Evolutionary conservation across 2,797 vertebrate genomes (phyloP), one percentile per base, ranked within the genome.

Genomic region (Microtus californicus): DNA sequence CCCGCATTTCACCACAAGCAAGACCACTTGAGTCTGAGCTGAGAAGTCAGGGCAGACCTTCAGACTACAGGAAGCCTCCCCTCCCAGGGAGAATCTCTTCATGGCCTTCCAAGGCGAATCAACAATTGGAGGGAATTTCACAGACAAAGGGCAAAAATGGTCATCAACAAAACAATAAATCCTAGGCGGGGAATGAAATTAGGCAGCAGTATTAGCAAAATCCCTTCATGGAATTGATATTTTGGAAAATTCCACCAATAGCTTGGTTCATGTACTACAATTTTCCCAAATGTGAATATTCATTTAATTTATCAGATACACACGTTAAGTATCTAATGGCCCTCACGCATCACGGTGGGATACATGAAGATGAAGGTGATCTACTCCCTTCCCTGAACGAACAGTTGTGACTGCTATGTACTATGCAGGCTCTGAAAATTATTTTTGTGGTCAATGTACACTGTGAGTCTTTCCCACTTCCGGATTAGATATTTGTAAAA

Each of bases 161-260:
- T 29, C 37, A n/a, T 37, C 88, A 73, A 81, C 40, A 29, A 54
- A 63, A 4, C 65, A 59, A 87, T n/a, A 87, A 82, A 48, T 40
- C 51, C 4, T 7, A 67, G 81, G 13, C 31, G 10, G 59, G 27
- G 43, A 54, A 31, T 79, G 67, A 89, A 83, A 91, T 73, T 56
- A 5, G 27, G n/a, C n/a, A 63, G 85, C 78, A 23, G 6, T 6
- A 19, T 79, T 48, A 61, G 2, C 25, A 61, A 86, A 89, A 79
- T 23, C n/a, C 43, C 43, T 69, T 65, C 37, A 23, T 37, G 25
- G 74, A 89, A 61, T 13, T 31, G 14, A 29, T 21, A 67, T 59
- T 95, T 83, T 87, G 78, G 93, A 82, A 90, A 96, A 94, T 37
- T 74, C 76, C 40, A 51, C 31, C 40, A 5, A 56, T 7, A 34